Evolutionary conservation across 2,797 vertebrate genomes (phyloP), one percentile per base, ranked within the genome.

Genomic region (Notolabrus celidotus): DNA sequence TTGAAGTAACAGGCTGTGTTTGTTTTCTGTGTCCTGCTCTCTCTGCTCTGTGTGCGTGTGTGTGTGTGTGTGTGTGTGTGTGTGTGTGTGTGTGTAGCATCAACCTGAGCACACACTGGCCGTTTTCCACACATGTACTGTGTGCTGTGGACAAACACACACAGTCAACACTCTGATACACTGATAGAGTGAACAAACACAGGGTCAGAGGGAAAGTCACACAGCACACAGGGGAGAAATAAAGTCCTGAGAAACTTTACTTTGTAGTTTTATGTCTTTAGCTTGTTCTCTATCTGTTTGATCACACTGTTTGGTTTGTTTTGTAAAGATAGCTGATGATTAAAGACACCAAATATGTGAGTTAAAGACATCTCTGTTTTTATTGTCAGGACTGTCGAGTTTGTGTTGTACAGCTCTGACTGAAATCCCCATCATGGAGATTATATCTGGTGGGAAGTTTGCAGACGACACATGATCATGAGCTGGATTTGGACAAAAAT

Each of bases 21-120:
- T 83, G 79, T 69, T 67, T 74, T 60, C 55, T 59, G 46, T 71
- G 74, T 56, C 58, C 67, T 36, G 41, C 74, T 59, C 69, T 46
- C 53, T 43, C 73, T 19, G 63, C 77, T 46, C 47, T 56, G 71
- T 69, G 72, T 88, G 84, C 65, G 42, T 45, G 38, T 41, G 38
- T 41, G 38, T 41, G 38, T 17, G 38, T 17, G 16, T 57, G 38
- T 41, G 38, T 10, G 33, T 22, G 31, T 36, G 19, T n/a, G 34
- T 41, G 38, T 41, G 38, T 8, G 38, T 39, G 41, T 42, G 41
- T 19, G 41, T 42, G 38, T 15, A 67, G 70, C 54, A 71, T 82
- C 84, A 89, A 71, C 84, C 87, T 89, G 87, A 83, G 84, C 63
- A 89, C 84, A 92, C 86, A 84, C 75, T 87, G 80, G 75, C 75